Evolutionary conservation across 1,140 invertebrate species (phyloP).

Genomic region (Plectrocnemia conspersa): DNA sequence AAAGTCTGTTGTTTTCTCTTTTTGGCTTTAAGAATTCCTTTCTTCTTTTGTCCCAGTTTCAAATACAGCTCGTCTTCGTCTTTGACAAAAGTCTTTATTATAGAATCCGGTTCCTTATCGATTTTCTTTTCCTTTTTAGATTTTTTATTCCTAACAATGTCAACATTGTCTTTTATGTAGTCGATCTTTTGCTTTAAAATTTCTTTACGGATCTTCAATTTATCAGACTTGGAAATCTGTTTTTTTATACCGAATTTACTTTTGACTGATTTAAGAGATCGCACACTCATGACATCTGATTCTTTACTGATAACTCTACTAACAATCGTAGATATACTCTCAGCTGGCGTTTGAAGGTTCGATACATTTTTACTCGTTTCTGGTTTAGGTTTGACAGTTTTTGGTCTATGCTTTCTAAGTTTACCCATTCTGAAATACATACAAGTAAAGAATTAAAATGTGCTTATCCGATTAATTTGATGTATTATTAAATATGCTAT

Average conservation of each 20-base stretch:
- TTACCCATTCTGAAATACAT: slow-evolving; percentile 16
- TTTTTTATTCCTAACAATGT: slow-evolving; percentile 14
- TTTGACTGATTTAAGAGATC: slow-evolving; percentile 31
- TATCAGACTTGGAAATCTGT: slow-evolving; percentile 30
- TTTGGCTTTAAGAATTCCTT: slow-evolving; percentile 23
- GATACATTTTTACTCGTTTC: background rate
- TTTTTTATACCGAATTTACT: slow-evolving; percentile 33
- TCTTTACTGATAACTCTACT: slow-evolving; percentile 17
- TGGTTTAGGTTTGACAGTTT: background rate
- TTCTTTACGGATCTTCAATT: slow-evolving; percentile 30
- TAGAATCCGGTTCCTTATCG: background rate
- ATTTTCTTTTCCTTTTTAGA: slow-evolving; percentile 10
- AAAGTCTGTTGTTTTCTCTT: slow-evolving; percentile 22
- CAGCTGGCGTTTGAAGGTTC: background rate
- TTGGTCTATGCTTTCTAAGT: slow-evolving; percentile 10
- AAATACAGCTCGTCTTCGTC: slow-evolving; percentile 31
- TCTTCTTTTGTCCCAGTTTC: slow-evolving; percentile 29
- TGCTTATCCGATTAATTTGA: no score
- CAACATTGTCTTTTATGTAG: slow-evolving; percentile 16
- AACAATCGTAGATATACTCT: background rate
- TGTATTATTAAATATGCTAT: no score
- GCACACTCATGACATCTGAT: slow-evolving; percentile 25
- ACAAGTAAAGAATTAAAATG: no score
- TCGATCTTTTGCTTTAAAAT: slow-evolving; percentile 30
- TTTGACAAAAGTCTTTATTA: slow-evolving; percentile 19